Conservation (phyloP, 2,113 vertebrate species). For the Grantiella picta region DNA sequence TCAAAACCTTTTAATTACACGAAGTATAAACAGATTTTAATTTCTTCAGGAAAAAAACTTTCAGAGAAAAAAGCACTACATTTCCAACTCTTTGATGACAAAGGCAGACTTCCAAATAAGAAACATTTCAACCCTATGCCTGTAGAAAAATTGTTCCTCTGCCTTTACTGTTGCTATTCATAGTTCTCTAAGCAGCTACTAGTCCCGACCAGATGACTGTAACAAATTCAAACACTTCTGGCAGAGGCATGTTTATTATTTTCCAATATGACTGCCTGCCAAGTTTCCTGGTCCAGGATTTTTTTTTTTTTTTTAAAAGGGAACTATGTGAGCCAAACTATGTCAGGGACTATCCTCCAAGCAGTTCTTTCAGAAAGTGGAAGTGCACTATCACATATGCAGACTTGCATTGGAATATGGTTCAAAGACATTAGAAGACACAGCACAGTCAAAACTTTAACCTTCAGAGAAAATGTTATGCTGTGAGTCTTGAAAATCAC, state of each 20-base stretch:
- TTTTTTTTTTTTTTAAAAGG: not conserved
- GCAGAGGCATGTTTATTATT: conserved; percentile 48
- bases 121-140: not conserved
- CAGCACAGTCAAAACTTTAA: not conserved
- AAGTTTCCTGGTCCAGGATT: conserved; percentile 5
- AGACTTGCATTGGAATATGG: not conserved
- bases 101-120: conserved; percentile 28
- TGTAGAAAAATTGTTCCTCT: conserved; percentile 28
- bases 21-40: not conserved
- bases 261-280: conserved; percentile 42
- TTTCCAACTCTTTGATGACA: not conserved
- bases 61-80: not conserved
- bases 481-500: not conserved
- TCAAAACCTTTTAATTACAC: not conserved
- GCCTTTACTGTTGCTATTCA: conserved; percentile 37
- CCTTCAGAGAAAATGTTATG: not conserved
- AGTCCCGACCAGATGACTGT: conserved; percentile 46
- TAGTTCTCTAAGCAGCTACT: conserved; percentile 47
- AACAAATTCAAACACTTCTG: conserved; percentile 55
- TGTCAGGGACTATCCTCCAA: not conserved
- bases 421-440: not conserved
- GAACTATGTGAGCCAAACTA: not conserved
- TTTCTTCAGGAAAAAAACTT: not conserved
- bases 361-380: not conserved
- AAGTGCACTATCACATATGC: not conserved